A percentile compares a stretch with the other conserved stretches of the same genome.
These are phyloP conservation scores for Petrolisthes manimaculis DNA, from an alignment of 2,888 invertebrate genomes.

Conservation along the genomic window DNA sequence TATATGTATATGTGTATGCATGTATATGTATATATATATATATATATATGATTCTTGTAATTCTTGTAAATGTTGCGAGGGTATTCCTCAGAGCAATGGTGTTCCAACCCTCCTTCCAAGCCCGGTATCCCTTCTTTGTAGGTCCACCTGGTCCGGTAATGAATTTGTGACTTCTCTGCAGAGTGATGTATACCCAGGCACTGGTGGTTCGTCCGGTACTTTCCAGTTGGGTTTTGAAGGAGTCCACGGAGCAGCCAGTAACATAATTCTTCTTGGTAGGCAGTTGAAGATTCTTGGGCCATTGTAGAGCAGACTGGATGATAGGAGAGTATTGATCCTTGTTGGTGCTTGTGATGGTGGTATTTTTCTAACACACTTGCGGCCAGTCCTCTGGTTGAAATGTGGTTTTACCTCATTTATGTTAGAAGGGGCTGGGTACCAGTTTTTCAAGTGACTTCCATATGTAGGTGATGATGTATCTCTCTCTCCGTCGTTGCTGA, in stretches of 20 bases:
- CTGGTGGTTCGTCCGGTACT: background rate
- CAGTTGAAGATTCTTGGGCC: background rate
- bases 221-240: background rate
- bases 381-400: background rate
- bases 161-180: conserved; percentile 3
- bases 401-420: conserved; percentile 6
- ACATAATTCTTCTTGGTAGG: background rate
- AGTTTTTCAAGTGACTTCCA: too few species aligned
- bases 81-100: background rate
- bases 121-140: conserved; percentile 5
- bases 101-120: background rate
- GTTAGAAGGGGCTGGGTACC: conserved; percentile 14
- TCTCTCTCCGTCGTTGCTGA: too few species aligned
- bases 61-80: conserved; percentile 1
- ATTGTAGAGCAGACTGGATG: conserved; percentile 5
- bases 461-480: too few species aligned
- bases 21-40: background rate
- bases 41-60: background rate
- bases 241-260: background rate
- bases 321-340: background rate
- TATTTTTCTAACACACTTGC: background rate
- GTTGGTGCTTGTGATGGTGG: conserved; percentile 8
- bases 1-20: background rate
- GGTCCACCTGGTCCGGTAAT: conserved; percentile 8
- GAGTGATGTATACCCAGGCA: conserved; percentile 2